phyloP scores from a whole-genome alignment of 1,140 invertebrate species.

The Oryzaephilus surinamensis region DNA sequence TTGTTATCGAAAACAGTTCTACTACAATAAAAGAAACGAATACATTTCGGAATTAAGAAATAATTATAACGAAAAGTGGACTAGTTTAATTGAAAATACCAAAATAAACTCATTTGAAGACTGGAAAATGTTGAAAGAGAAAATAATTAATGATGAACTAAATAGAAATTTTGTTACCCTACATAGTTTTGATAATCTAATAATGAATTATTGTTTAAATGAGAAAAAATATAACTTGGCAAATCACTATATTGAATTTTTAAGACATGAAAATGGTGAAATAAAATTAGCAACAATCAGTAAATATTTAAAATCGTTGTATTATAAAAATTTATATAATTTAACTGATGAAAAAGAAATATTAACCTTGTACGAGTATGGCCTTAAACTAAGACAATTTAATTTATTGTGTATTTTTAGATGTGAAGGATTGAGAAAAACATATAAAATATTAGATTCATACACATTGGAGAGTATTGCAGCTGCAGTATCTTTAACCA shows the following conservation, averaged over 20 bases:
- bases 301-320: conserved; percentile 44
- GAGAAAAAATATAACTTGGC: conserved; percentile 39
- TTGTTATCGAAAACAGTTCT: too few species aligned
- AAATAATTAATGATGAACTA: too few species aligned
- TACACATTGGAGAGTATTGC: conserved; percentile 46
- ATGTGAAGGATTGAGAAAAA: conserved; percentile 38
- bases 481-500: conserved; percentile 47
- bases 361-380: conserved; percentile 36
- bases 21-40: too few species aligned
- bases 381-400: too few species aligned
- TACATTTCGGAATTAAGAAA: too few species aligned
- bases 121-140: too few species aligned
- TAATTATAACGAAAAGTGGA: too few species aligned
- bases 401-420: conserved; percentile 12
- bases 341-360: conserved; percentile 44
- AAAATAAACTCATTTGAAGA: too few species aligned
- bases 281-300: conserved; percentile 43
- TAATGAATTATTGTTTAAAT: conserved; percentile 40
- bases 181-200: conserved; percentile 44
- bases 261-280: conserved; percentile 37
- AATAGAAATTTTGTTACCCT: too few species aligned
- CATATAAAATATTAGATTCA: conserved; percentile 47
- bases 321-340: conserved; percentile 32
- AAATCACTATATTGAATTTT: conserved; percentile 45
- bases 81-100: too few species aligned